Evolutionary conservation across 1,140 invertebrate species (phyloP).

Genomic region (Colletes gigas): DNA sequence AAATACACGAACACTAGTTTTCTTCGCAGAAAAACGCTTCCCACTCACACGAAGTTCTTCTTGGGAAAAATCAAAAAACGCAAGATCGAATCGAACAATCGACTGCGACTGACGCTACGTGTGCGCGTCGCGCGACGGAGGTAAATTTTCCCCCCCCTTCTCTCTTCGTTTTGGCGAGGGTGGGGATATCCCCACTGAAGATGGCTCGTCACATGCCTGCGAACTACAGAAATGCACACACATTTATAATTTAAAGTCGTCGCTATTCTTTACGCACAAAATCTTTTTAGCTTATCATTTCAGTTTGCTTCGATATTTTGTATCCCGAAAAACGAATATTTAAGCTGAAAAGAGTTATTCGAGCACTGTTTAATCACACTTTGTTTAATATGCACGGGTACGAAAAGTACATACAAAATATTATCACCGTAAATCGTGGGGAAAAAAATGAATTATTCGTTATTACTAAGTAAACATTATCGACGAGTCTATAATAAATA

Average conservation of each 20-base stretch:
- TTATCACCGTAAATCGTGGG: no score
- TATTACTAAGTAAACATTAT: not conserved
- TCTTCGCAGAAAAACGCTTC: conserved; percentile 8
- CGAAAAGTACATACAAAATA: not conserved
- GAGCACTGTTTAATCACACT: not conserved
- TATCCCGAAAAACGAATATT: not conserved
- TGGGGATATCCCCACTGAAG: conserved; percentile 33
- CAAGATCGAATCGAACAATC: conserved; percentile 40
- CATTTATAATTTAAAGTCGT: not conserved
- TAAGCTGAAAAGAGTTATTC: not conserved
- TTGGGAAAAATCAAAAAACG: not conserved
- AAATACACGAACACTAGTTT: conserved; percentile 21
- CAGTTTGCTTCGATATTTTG: not conserved
- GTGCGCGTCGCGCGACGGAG: conserved; percentile 24
- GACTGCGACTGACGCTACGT: conserved; percentile 52
- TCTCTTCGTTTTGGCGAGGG: conserved; percentile 14
- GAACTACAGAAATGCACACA: not conserved
- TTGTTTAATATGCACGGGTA: not conserved
- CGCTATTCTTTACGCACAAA: not conserved
- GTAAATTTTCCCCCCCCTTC: conserved; percentile 34
- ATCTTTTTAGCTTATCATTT: not conserved
- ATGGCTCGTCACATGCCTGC: not conserved
- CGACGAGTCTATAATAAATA: not conserved
- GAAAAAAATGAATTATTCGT: not conserved
- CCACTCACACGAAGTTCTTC: conserved; percentile 11